A percentile compares a stretch with the other conserved stretches of the same genome.
phyloP scores from a whole-genome alignment of 1,140 invertebrate species.

The Drosophila mojavensis region DNA sequence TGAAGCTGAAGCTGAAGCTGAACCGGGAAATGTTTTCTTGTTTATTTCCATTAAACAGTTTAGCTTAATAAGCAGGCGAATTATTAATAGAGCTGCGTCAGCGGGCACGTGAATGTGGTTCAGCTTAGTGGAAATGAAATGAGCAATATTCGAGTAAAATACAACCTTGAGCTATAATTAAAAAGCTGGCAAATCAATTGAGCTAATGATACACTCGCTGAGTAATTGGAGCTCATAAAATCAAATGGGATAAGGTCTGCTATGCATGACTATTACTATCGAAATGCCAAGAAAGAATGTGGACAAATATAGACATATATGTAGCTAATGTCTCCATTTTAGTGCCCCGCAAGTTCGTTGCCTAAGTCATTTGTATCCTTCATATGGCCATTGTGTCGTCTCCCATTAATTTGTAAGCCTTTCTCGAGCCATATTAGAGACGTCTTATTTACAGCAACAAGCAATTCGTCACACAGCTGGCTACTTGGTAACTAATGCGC shows the following conservation, averaged over 20 bases:
- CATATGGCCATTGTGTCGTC: neutral
- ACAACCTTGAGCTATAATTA: conserved; percentile 15
- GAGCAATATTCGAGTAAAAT: conserved; percentile 11
- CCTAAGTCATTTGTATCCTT: conserved; percentile 36
- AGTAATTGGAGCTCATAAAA: conserved; percentile 3
- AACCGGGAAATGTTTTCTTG: conserved; percentile 8
- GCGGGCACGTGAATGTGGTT: conserved; percentile 17
- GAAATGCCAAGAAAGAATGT: neutral
- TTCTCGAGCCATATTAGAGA: conserved; percentile 32
- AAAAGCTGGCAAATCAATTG: conserved; percentile 5
- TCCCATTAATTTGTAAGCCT: neutral
- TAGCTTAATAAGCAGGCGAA: conserved; percentile 27
- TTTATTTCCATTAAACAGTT: conserved; percentile 28
- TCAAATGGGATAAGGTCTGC: neutral
- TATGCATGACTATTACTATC: neutral
- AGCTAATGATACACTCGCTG: conserved; percentile 20
- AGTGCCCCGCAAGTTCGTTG: conserved; percentile 26
- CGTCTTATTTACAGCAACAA: conserved; percentile 66
- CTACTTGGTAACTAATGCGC: conserved; percentile 36
- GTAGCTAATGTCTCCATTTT: neutral
- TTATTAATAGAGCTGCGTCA: conserved; percentile 33
- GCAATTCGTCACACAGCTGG: conserved; percentile 70
- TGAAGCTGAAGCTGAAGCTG: neutral
- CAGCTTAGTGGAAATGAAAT: conserved; percentile 5
- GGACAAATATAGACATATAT: neutral